Base-by-base conservation (phyloP, 2,888 invertebrate genomes). In the Hypercompe scribonia region DNA sequence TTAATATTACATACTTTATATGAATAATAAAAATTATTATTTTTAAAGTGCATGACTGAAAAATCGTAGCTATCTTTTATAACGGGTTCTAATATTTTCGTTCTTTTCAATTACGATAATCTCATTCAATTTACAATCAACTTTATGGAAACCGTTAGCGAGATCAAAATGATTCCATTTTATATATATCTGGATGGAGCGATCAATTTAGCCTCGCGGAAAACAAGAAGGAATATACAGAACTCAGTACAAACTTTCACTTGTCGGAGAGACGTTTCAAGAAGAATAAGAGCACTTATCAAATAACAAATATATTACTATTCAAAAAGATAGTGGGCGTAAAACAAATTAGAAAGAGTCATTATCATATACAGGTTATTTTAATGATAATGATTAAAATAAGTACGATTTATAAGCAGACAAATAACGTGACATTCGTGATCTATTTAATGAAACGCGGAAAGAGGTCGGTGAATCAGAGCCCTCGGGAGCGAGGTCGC, bases 401-500 rank as follows among this genome's bases (percentile, higher is more conserved):
- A 21, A 18, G 28, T 31, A 8, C 65, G 28, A n/a, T 31, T 66
- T 58, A 61, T 46, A 54, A 65, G 42, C 65, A 39, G 24, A 61
- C 46, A 68, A 64, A 65, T 58, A 34, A 61, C 61, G 34, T 73
- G 70, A 71, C 66, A 73, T 69, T 80, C 69, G 76, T 78, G 79
- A 78, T 78, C 77, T 79, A 76, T 78, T 75, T 78, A 84, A 78
- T 82, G 78, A 78, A 86, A 87, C 79, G 79, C 85, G 87, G 81
- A 84, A 85, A 81, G 76, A 82, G 81, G 80, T 83, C 75, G 72
- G 81, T 88, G 89, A 88, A 87, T 89, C 90, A 87, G 84, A 82
- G 86, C 79, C 79, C 81, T 81, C 87, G 85, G 90, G 87, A 90
- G 90, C 91, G 87, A 90, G 90, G 90, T 84, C 90, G 80, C 70